Percentiles rank a stretch among this genome's conserved stretches.
Conservation (phyloP, 2,797 vertebrate species). For the Pangasius mekongensis region DNA sequence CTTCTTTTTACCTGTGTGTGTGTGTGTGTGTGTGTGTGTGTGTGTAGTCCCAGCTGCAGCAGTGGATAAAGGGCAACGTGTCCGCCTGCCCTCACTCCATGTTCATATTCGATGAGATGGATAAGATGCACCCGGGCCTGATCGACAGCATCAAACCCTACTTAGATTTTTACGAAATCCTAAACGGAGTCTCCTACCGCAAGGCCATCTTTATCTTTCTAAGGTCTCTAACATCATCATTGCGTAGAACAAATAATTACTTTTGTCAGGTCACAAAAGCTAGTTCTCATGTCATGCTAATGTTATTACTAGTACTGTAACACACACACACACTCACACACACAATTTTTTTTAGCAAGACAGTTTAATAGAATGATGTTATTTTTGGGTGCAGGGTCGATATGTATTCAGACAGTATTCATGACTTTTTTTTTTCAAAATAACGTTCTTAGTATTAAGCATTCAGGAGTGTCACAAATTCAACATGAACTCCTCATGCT, state of each 20-base stretch:
- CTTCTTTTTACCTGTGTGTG: not conserved
- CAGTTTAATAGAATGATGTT: not conserved
- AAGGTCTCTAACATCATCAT: constrained; percentile 72
- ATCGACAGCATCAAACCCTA: constrained; percentile 92
- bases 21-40: constrained; percentile 9
- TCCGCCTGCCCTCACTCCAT: constrained; percentile 82
- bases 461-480: not conserved
- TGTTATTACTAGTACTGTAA: not conserved
- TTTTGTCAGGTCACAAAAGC: not conserved
- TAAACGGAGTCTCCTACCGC: constrained; percentile 87
- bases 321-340: too few species aligned
- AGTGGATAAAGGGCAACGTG: constrained; percentile 89
- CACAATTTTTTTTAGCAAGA: too few species aligned
- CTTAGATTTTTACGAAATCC: constrained; percentile 85
- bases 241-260: not conserved
- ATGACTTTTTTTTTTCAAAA: not conserved
- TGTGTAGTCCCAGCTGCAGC: constrained; percentile 82
- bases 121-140: constrained; percentile 88
- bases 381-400: not conserved
- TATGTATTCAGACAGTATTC: not conserved
- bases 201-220: constrained; percentile 93
- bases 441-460: not conserved
- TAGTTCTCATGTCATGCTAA: not conserved
- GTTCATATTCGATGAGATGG: constrained; percentile 97
- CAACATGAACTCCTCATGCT: not conserved